Base-by-base conservation (phyloP, 2,888 invertebrate species). In the Pandemis cinnamomeana region DNA sequence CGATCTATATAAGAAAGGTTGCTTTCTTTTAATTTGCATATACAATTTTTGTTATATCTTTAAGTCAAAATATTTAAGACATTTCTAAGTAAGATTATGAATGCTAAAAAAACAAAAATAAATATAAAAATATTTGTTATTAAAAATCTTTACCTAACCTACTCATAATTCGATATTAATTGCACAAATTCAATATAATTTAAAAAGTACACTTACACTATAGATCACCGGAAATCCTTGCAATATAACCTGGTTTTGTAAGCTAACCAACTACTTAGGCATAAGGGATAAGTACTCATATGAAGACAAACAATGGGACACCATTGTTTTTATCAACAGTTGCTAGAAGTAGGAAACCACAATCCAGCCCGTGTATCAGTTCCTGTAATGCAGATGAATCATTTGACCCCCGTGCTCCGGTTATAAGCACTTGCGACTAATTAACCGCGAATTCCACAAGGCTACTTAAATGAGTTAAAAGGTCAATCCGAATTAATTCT, bases 401-500 rank as follows among this genome's bases (percentile, higher is more conserved):
- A 69, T 20, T 51, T 68, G 72, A 72, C 75, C 72, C 74, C 58
- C 10, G 13, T 68, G 75, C 64, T 68, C 75, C 64, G 72, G 64
- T 69, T 61, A 64, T 67, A 20, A 71, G 67, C 67, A 71, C 66
- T 74, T 67, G 51, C 62, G 53, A 67, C 60, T 75, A 75, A 72
- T 75, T 72, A 72, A 20, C 68, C 72, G 66, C 72, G 72, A 75
- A 69, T 71, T 72, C 48, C 64, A 69, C 68, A 75, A 67, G 71
- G 71, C 51, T 68, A 51, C 60, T 66, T 75, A 72, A 72, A 63
- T 75, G 60, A 69, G 64, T 75, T 72, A 69, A 75, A 72, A 72
- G 75, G 75, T 75, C 68, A 75, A 75, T 72, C 72, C 15, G 51
- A 72, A 69, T 72, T 72, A 70, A 73, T 70, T 61, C 20, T 53